Conservation (phyloP, 92 coral and sea anemone genomes). For the Parazoanthus atlanticus region DNA sequence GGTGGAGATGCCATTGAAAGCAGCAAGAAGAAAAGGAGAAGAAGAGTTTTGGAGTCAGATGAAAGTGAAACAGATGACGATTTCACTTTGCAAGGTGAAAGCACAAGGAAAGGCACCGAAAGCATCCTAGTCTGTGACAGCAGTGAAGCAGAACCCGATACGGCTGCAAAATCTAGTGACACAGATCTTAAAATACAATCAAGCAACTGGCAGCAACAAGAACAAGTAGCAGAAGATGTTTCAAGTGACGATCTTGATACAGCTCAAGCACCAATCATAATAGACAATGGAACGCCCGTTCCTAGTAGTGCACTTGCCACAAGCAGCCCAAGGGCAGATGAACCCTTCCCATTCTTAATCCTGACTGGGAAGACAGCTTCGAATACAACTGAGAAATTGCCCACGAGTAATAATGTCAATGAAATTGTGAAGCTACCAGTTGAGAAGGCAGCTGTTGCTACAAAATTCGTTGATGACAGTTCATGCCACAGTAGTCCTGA, state of each 20-base stretch:
- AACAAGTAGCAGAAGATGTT: not conserved
- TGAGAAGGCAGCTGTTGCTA: not conserved
- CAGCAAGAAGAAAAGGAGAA: slow-evolving; percentile 7
- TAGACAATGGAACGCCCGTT: not conserved
- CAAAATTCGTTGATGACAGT: not conserved
- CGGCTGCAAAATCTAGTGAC: not conserved
- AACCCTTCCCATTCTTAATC: slow-evolving; percentile 16
- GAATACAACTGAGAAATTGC: not conserved
- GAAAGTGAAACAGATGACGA: not conserved
- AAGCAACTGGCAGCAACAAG: not conserved
- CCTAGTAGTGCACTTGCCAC: not conserved
- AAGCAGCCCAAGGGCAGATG: slow-evolving; percentile 7
- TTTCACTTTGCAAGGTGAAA: not conserved
- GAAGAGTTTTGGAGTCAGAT: slow-evolving; percentile 1
- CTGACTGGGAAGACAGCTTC: slow-evolving; percentile 8
- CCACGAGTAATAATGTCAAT: not conserved
- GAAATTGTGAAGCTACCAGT: not conserved
- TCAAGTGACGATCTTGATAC: not conserved
- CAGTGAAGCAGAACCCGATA: not conserved
- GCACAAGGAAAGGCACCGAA: not conserved
- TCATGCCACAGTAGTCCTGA: not conserved
- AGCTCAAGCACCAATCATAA: not conserved
- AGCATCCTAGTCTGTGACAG: not conserved
- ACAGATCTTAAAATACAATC: not conserved
- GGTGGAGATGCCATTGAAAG: not conserved